Conservation (phyloP, 64 coral and sea anemone genomes). For the Pocillopora verrucosa region DNA sequence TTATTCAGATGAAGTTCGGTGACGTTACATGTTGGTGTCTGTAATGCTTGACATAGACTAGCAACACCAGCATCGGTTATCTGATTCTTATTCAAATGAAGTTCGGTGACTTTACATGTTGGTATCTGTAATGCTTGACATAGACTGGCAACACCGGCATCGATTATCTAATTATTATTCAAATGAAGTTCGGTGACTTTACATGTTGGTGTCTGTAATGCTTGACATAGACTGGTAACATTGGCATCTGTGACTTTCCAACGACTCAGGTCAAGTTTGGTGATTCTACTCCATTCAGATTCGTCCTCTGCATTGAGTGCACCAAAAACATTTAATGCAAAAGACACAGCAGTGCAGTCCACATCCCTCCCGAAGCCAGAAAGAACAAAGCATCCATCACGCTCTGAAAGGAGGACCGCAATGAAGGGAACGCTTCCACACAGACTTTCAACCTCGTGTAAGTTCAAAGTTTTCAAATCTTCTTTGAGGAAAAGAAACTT, state of each 20-base stretch:
- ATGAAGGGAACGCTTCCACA: slow-evolving; percentile 32
- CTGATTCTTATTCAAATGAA: neutral
- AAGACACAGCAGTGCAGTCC: slow-evolving; percentile 14
- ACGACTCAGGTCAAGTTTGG: too few relatives aligned
- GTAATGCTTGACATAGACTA: neutral
- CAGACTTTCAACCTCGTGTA: neutral
- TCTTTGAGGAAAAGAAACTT: slow-evolving; percentile 13
- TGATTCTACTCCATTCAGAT: too few relatives aligned
- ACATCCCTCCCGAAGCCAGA: too few relatives aligned
- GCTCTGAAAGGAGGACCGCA: slow-evolving; percentile 7
- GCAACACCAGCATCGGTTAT: neutral
- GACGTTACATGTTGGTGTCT: neutral
- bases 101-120: neutral
- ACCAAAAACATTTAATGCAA: neutral
- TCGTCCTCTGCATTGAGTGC: neutral
- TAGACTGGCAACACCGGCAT: too few relatives aligned
- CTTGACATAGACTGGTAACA: too few relatives aligned
- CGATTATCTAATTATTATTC: too few relatives aligned
- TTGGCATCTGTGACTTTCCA: too few relatives aligned
- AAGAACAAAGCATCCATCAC: too few relatives aligned
- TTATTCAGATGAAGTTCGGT: neutral
- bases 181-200: too few relatives aligned
- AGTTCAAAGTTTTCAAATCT: slow-evolving; percentile 12
- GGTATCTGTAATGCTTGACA: too few relatives aligned
- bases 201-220: too few relatives aligned